Conservation (phyloP, 2,888 invertebrate species). For the Scaeva pyrastri region DNA sequence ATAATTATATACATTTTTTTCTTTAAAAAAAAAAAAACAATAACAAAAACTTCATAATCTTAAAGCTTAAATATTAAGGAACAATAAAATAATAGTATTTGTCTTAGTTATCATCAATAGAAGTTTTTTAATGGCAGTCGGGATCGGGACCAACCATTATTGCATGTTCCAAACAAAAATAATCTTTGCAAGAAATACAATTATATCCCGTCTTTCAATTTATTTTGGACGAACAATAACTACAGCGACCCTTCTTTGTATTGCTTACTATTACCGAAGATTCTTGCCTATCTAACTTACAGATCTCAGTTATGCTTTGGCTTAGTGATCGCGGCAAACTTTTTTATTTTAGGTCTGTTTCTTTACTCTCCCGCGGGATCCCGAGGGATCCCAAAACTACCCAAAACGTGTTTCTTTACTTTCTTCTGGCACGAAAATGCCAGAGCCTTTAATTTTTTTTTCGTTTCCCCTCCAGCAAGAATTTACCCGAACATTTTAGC, state of each 20-base stretch:
- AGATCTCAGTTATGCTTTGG: conserved; percentile 1
- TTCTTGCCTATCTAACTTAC: conserved; percentile 6
- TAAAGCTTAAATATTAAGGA: background rate
- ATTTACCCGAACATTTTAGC: too few relatives aligned
- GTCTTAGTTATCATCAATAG: background rate
- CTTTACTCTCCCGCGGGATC: too few relatives aligned
- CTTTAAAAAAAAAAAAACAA: background rate
- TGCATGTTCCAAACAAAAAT: background rate
- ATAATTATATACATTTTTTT: background rate
- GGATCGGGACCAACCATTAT: background rate
- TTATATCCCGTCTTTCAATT: background rate
- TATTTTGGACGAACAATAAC: background rate
- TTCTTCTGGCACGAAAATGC: too few relatives aligned
- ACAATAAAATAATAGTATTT: background rate
- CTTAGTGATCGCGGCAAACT: background rate
- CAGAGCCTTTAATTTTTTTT: too few relatives aligned
- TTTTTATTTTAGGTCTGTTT: too few relatives aligned
- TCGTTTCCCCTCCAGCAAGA: too few relatives aligned
- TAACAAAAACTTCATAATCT: background rate
- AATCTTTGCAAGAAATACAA: background rate
- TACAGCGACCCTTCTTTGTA: too few relatives aligned
- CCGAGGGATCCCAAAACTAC: too few relatives aligned
- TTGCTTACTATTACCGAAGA: too few relatives aligned
- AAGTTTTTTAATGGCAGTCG: background rate
- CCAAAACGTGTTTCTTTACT: too few relatives aligned